Base-by-base conservation (phyloP, 2,797 vertebrate genomes). In the Pelodytes ibericus region DNA sequence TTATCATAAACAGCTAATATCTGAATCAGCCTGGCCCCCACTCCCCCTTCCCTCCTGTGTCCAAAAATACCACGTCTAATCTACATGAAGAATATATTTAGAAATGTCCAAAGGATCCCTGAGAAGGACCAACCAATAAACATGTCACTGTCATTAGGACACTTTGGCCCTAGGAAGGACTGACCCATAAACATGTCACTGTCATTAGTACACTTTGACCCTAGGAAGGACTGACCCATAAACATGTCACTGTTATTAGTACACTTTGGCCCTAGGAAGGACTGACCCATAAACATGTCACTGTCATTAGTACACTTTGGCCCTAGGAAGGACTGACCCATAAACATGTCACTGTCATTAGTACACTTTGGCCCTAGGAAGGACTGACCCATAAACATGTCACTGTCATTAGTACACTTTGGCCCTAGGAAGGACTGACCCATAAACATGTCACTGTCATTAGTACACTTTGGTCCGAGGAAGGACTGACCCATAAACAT, bases 1-100 rank as follows among this genome's bases (percentile, higher is more conserved):
- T 47, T 53, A 65, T 65, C 41, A 57, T 74, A 56, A 41, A 66
- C 26, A 53, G 36, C 13, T 47, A 33, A 67, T 59, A 56, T 20
- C 2, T 44, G n/a, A n/a, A n/a, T n/a, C n/a, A n/a, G n/a, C n/a
- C n/a, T n/a, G n/a, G 25, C 5, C 44, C 22, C 25, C 9, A 16
- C 15, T 13, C 41, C 41, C 15, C 72, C 51, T 36, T 20, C 29
- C 10, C 2, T 27, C 22, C 18, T 9, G 25, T 59, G 57, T n/a
- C 56, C 36, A 22, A 63, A 4, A 24, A 5, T 20, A 53, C 20
- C 49, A 44, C 3, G 15, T 16, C 13, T 3, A 44, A 44, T 44
- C 1, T 16, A 11, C 7, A 44, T 3, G 10, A 44, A 8, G 2
- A 2, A 15, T 1, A 53, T 53, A 1, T 1, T 20, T 24, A 4